Evolutionary conservation across 2,113 vertebrate genomes (phyloP).

Genomic region (Indicator indicator): DNA sequence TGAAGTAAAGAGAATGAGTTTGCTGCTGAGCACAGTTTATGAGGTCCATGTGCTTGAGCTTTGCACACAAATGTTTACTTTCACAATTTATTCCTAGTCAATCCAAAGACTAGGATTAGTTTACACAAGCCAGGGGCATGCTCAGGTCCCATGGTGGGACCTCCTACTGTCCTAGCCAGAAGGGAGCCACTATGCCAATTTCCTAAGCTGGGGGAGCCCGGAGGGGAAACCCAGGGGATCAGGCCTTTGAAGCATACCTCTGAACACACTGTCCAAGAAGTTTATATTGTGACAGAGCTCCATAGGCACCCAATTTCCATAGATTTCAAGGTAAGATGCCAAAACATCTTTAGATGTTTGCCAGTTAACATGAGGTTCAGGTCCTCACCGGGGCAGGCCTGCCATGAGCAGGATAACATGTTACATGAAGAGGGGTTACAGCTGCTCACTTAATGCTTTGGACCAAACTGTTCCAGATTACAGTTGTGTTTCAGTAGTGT

Average conservation of each 20-base stretch:
- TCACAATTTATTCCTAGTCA: background rate
- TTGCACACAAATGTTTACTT: background rate
- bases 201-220: background rate
- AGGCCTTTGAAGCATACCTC: background rate
- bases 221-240: background rate
- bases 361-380: background rate
- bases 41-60: background rate
- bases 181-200: background rate
- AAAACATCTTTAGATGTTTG: background rate
- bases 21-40: background rate
- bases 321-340: background rate
- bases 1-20: background rate
- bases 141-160: background rate
- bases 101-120: background rate
- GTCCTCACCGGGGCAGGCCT: background rate
- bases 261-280: background rate
- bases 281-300: background rate
- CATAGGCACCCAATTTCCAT: background rate
- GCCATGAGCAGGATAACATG: background rate
- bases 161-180: background rate
- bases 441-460: background rate
- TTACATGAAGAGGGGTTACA: background rate
- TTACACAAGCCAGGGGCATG: background rate
- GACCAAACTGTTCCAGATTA: background rate
- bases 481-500: background rate